Evolutionary conservation across 2,113 vertebrate genomes (phyloP), one percentile per base, ranked within the genome.

Genomic region (Oncorhynchus masou): DNA sequence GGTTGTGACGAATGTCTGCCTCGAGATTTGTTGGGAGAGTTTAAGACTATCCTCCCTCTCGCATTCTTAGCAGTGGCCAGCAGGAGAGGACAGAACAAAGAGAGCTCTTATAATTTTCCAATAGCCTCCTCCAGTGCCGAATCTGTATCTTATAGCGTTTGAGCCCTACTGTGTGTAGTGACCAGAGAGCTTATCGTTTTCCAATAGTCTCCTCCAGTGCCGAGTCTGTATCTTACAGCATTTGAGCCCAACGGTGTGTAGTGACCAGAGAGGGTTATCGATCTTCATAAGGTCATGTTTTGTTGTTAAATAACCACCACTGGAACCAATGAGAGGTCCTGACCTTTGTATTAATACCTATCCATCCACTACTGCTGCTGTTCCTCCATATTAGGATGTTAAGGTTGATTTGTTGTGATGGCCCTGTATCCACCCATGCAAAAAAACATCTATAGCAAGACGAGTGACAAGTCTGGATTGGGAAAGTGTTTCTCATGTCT

Each of bases 141-240:
- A 2, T 51, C 15, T 51, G 49, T 51, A 51, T 51, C 49, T 51
- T 51, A 51, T 13, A 85, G 86, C 51, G 6, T 86, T 68, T 71
- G 79, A 74, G 82, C 81, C 83, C 77, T 86, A 3, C 15, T 79
- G 77, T 88, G 86, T 91, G 85, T 86, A 88, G 83, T 83, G 77
- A 88, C 87, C 83, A 88, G 83, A 87, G 87, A 90, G 85, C 87
- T 77, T 67, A 62, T 90, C 91, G 90, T 90, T 87, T 91, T 88
- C 79, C 90, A 73, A 81, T 91, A 86, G 82, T 76, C 84, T 72
- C 83, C 83, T 66, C 68, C 76, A 54, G 79, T 76, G 82, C 84
- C 6, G 34, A 34, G 7, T 51, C 13, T 15, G 48, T 51, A 51
- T 51, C 48, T 51, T 51, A 51, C 0, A 85, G 86, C 51, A 5